Evolutionary conservation across 2,888 invertebrate genomes (phyloP).

Genomic region (Syrphus vitripennis): DNA sequence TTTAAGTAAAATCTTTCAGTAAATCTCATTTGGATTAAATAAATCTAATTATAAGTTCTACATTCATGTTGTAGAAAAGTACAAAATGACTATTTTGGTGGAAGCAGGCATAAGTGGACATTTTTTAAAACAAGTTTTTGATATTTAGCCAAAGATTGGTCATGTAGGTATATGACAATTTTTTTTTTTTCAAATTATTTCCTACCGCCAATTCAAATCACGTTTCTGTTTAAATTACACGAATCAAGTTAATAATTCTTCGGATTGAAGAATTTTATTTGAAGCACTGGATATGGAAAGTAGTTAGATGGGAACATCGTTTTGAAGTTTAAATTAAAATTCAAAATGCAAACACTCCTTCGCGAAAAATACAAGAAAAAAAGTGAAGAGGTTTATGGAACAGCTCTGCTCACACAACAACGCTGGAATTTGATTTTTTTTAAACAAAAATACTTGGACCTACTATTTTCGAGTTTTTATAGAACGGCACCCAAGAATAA

Average conservation of each 20-base stretch:
- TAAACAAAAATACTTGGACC: background rate
- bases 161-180: background rate
- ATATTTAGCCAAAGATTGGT: background rate
- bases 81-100: too few species aligned
- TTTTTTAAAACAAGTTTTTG: background rate
- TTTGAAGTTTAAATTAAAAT: background rate
- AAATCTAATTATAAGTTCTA: too few species aligned
- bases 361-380: background rate
- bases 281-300: background rate
- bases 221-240: constrained; percentile 47
- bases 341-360: background rate
- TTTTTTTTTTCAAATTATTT: background rate
- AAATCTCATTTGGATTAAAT: too few species aligned
- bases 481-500: background rate
- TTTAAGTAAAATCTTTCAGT: too few species aligned
- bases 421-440: background rate
- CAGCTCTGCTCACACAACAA: background rate
- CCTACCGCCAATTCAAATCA: constrained; percentile 30
- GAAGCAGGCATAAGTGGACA: background rate
- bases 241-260: constrained; percentile 47
- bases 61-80: too few species aligned
- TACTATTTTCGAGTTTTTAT: background rate
- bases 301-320: background rate
- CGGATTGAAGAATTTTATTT: background rate
- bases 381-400: constrained; percentile 1